Percentiles rank a stretch among this genome's conserved stretches.
phyloP scores from a whole-genome alignment of 2,113 vertebrate genomes.

The Phalacrocorax aristotelis region DNA sequence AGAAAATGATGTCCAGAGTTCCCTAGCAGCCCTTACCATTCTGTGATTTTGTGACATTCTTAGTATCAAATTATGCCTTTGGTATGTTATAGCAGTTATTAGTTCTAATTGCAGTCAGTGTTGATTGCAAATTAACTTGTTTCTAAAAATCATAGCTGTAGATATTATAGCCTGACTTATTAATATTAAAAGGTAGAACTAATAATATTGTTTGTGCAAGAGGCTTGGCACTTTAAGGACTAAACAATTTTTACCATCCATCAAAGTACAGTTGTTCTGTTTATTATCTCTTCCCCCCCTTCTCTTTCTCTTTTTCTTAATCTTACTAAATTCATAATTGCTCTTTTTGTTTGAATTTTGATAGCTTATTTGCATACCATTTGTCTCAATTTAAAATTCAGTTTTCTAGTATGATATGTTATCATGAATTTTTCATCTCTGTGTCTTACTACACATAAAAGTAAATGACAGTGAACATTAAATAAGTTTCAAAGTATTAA shows the following conservation, averaged over 20 bases:
- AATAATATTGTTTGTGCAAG: not conserved
- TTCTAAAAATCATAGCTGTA: not conserved
- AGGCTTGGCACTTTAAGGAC: not conserved
- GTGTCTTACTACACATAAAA: not conserved
- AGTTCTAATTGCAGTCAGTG: not conserved
- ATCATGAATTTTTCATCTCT: conserved; percentile 2
- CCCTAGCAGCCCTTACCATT: too few species aligned
- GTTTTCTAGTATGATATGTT: not conserved
- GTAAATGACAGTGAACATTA: not conserved
- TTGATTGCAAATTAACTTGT: not conserved
- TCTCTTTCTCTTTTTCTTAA: not conserved
- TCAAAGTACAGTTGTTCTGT: not conserved
- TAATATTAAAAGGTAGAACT: not conserved
- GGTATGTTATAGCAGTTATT: not conserved
- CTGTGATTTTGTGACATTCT: not conserved
- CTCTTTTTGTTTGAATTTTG: not conserved
- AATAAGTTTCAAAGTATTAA: not conserved
- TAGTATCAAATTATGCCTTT: not conserved
- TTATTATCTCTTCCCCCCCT: not conserved
- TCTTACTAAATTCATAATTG: not conserved
- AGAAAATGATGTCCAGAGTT: too few species aligned
- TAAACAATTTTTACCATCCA: not conserved
- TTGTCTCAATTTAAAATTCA: conserved; percentile 4
- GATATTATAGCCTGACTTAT: not conserved
- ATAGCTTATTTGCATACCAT: conserved; percentile 10